Evolutionary conservation across 2,113 vertebrate species (phyloP).

Genomic region (Crypturellus undulatus): DNA sequence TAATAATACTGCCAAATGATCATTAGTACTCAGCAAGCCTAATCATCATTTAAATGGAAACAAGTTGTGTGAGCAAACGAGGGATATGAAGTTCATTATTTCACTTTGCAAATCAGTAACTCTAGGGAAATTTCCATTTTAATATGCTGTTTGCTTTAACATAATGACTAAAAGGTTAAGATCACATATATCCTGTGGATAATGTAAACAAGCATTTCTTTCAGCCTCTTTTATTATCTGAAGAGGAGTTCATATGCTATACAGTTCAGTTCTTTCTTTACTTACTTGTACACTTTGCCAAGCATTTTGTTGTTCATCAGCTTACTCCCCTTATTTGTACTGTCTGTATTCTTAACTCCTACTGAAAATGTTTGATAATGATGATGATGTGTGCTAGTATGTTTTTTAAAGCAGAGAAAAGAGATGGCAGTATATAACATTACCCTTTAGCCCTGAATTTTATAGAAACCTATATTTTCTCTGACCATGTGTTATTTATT

Average conservation of each 20-base stretch:
- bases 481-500: constrained; percentile 11
- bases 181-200: constrained; percentile 19
- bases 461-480: not conserved
- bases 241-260: not conserved
- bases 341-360: not conserved
- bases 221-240: constrained; percentile 8
- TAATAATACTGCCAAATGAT: constrained; percentile 16
- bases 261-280: not conserved
- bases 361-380: not conserved
- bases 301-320: constrained; percentile 23
- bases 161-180: not conserved
- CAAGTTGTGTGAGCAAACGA: not conserved
- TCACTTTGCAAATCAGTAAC: constrained; percentile 54
- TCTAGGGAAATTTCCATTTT: constrained; percentile 50
- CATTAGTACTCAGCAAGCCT: not conserved
- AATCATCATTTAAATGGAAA: constrained; percentile 54
- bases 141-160: constrained; percentile 14
- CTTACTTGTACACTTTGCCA: not conserved
- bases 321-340: not conserved
- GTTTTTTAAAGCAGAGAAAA: not conserved
- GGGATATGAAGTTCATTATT: constrained; percentile 50
- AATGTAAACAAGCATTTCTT: constrained; percentile 44
- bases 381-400: not conserved
- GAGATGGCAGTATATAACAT: not conserved
- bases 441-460: not conserved